phyloP scores from a whole-genome alignment of 2,888 invertebrate genomes.

The Unio delphinus region DNA sequence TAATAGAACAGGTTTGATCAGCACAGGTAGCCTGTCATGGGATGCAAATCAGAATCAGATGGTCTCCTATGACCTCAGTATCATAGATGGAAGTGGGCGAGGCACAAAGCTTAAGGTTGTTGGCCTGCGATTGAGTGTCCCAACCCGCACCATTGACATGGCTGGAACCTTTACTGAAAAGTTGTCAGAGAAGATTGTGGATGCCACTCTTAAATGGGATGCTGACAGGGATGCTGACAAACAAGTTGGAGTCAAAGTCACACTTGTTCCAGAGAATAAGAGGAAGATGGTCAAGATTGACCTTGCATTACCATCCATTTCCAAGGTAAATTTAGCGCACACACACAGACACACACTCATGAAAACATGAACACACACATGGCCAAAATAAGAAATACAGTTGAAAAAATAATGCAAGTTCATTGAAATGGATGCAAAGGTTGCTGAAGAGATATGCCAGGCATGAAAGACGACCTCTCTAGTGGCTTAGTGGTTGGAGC shows the following conservation, averaged over 20 bases:
- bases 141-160: conserved; percentile 49
- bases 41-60: conserved; percentile 45
- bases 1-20: conserved; percentile 23
- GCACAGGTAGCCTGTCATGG: conserved; percentile 43
- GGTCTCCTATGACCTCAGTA: conserved; percentile 36
- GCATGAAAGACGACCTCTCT: no score
- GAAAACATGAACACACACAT: no score
- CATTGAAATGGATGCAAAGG: no score
- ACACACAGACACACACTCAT: no score
- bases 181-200: conserved; percentile 14
- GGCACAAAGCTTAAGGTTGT: conserved; percentile 5
- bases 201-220: conserved; percentile 53
- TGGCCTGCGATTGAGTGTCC: conserved; percentile 28
- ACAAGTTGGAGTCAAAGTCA: conserved; percentile 41
- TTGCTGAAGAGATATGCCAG: no score
- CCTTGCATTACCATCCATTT: conserved; percentile 44
- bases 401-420: no score
- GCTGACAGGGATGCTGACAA: conserved; percentile 52
- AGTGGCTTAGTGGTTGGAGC: no score
- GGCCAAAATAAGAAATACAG: no score
- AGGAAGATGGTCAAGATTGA: conserved; percentile 42
- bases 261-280: conserved; percentile 28
- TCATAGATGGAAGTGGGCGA: conserved; percentile 7
- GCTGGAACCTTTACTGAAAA: conserved; percentile 36
- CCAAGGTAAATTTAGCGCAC: conserved; percentile 25